Conservation (phyloP, 2,113 vertebrate species). For the Chaetorhynchus papuensis region DNA sequence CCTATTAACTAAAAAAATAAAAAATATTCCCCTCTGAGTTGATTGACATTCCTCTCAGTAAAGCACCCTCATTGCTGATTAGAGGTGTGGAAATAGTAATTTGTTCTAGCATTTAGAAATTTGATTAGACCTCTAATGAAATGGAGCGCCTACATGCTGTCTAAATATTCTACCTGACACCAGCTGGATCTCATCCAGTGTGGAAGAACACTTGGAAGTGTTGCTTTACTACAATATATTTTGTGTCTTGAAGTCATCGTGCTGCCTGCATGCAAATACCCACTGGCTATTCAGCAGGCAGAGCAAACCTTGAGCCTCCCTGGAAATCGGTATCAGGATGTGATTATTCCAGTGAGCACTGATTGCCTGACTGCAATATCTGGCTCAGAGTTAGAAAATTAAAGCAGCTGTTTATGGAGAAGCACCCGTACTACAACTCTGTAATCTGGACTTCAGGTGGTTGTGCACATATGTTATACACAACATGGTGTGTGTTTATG, state of each 20-base stretch:
- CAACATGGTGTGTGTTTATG: not conserved
- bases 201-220: conserved; percentile 22
- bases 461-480: rapidly evolving
- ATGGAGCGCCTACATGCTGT: conserved; percentile 38
- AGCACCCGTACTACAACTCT: not conserved
- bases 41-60: conserved; percentile 47
- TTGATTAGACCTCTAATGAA: conserved; percentile 56
- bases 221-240: not conserved
- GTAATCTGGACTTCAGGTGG: not conserved
- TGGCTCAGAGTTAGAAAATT: not conserved
- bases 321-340: not conserved
- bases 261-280: not conserved
- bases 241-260: not conserved
- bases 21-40: conserved; percentile 19
- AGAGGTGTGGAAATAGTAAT: conserved; percentile 63
- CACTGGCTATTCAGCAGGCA: not conserved
- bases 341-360: not conserved
- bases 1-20: conserved; percentile 46
- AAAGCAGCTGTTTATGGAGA: not conserved
- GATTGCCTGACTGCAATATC: not conserved
- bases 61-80: conserved; percentile 29
- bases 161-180: conserved; percentile 61
- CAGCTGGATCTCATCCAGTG: conserved; percentile 13
- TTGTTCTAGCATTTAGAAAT: conserved; percentile 50
- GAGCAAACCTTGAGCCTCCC: not conserved